Percentiles rank a stretch among this genome's conserved stretches.
Evolutionary conservation across 2,797 vertebrate species (phyloP).

Genomic region (Tokudaia muenninki): DNA sequence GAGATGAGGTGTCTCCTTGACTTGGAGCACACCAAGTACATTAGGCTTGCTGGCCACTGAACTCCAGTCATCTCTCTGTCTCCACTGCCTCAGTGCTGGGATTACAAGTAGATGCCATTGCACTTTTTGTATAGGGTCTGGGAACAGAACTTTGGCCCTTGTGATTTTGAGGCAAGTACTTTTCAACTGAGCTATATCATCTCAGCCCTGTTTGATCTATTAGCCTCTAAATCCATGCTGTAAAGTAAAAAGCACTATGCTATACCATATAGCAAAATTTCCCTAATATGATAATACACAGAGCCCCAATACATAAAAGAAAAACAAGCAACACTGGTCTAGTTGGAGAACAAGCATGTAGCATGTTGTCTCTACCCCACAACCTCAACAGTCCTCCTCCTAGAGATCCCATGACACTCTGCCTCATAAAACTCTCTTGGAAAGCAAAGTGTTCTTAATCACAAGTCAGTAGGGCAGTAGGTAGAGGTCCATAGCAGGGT

Average conservation of each 20-base stretch:
- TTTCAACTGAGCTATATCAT: background rate
- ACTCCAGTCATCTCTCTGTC: background rate
- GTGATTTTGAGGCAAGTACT: background rate
- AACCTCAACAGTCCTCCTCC: background rate
- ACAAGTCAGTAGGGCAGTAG: background rate
- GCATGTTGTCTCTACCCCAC: background rate
- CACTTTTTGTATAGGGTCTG: background rate
- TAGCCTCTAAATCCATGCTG: background rate
- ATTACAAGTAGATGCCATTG: background rate
- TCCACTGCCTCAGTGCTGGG: background rate
- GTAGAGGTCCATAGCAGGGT: background rate
- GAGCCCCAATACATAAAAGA: background rate
- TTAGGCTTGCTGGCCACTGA: background rate
- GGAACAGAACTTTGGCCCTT: background rate
- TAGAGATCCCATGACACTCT: background rate
- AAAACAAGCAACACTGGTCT: background rate
- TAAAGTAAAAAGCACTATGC: background rate
- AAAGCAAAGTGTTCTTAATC: background rate
- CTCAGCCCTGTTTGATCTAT: background rate
- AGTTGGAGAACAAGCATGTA: background rate
- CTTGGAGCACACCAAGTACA: background rate
- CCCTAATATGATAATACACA: background rate
- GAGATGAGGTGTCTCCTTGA: background rate
- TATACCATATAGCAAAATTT: background rate
- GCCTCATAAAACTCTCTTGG: background rate